Conservation (phyloP, 2,888 invertebrate genomes). For the Myopa tessellatipennis region DNA sequence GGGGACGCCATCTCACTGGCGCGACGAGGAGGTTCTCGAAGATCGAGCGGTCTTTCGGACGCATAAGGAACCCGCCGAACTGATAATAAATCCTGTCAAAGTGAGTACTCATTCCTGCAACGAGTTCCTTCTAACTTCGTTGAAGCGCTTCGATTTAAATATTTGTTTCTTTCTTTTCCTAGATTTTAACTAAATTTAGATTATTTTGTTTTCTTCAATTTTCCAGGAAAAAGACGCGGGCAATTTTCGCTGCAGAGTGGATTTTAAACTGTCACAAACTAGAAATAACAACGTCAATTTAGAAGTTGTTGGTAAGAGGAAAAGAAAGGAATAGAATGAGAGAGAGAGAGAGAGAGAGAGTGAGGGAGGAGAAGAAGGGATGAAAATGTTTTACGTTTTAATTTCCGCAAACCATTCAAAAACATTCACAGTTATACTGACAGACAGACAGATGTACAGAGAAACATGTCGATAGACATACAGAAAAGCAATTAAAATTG, state of each 20-base stretch:
- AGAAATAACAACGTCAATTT: conserved; percentile 82
- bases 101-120: conserved; percentile 57
- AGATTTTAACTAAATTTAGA: conserved; percentile 23
- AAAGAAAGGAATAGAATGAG: neutral
- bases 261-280: conserved; percentile 82
- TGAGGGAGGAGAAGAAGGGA: too few relatives aligned
- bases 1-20: conserved; percentile 74
- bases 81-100: conserved; percentile 73
- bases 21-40: conserved; percentile 72
- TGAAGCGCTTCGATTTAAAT: neutral
- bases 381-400: too few relatives aligned
- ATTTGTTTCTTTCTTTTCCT: neutral
- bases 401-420: too few relatives aligned
- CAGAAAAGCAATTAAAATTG: too few relatives aligned
- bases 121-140: too few relatives aligned
- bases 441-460: too few relatives aligned
- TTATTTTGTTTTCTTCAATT: conserved; percentile 28
- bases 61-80: conserved; percentile 72
- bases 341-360: conserved; percentile 65
- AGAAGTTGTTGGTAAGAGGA: conserved; percentile 80
- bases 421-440: too few relatives aligned
- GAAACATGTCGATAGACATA: too few relatives aligned
- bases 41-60: conserved; percentile 73
- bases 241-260: conserved; percentile 81
- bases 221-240: conserved; percentile 76